These are phyloP conservation scores for Lordiphosa collinella DNA, from an alignment of 1,140 invertebrate species.

Conservation along the genomic window DNA sequence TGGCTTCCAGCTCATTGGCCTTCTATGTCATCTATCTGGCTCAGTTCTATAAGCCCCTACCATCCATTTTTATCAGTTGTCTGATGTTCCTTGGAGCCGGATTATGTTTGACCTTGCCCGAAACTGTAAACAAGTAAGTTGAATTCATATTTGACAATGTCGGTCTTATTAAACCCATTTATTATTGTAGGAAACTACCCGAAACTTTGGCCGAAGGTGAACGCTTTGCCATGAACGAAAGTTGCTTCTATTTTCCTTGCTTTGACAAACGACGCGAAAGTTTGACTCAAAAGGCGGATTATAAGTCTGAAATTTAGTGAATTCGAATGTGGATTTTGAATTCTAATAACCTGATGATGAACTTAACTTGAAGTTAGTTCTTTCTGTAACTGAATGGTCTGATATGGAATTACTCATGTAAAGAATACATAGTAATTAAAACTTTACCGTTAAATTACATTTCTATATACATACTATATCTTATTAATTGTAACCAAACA, in stretches of 20 bases:
- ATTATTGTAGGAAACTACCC: constrained; percentile 79
- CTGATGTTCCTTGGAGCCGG: constrained; percentile 81
- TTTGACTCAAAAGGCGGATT: constrained; percentile 20
- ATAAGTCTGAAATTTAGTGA: constrained; percentile 49
- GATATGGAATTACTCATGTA: constrained; percentile 62
- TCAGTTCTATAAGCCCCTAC: constrained; percentile 80
- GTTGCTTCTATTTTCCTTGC: constrained; percentile 67
- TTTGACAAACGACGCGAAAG: constrained; percentile 43
- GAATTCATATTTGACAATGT: background rate
- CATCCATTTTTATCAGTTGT: constrained; percentile 81
- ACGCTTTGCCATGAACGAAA: constrained; percentile 81
- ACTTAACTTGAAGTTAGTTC: constrained; percentile 25
- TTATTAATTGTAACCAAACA: constrained; percentile 30
- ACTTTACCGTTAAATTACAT: constrained; percentile 32
- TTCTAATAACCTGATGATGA: constrained; percentile 56
- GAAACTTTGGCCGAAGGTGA: constrained; percentile 83
- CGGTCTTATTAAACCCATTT: background rate
- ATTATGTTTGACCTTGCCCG: constrained; percentile 82
- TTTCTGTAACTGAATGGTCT: constrained; percentile 66
- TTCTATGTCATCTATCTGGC: constrained; percentile 79
- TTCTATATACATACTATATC: constrained; percentile 10
- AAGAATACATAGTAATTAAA: constrained; percentile 56
- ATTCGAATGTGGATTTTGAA: background rate
- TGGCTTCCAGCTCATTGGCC: constrained; percentile 76
- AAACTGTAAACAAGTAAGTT: constrained; percentile 81